Percentiles rank a stretch among this genome's conserved stretches.
Evolutionary conservation across 2,797 vertebrate genomes (phyloP).

Genomic region (Centroberyx gerrardi): DNA sequence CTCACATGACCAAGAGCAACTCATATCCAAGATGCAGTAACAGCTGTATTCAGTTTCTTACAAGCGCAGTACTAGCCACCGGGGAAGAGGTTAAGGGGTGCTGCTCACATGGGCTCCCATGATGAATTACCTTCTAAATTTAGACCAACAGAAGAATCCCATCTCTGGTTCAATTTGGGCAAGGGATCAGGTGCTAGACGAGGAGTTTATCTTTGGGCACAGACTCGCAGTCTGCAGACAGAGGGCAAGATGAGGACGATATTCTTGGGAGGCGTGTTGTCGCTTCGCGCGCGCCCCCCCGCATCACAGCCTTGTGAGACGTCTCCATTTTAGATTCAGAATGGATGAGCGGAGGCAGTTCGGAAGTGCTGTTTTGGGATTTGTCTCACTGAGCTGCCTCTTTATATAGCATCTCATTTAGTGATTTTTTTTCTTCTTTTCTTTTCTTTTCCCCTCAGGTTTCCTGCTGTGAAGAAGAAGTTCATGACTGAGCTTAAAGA

Average conservation of each 20-base stretch:
- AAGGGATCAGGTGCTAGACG: conserved; percentile 57
- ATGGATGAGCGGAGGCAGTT: conserved; percentile 2
- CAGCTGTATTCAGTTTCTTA: conserved; percentile 27
- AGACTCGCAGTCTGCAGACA: conserved; percentile 46
- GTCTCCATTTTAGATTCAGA: conserved; percentile 6
- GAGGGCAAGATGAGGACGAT: conserved; percentile 29
- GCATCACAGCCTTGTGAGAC: conserved; percentile 15
- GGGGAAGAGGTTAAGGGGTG: conserved; percentile 44
- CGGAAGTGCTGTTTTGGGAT: conserved; percentile 57
- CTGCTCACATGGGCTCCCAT: conserved; percentile 50
- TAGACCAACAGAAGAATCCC: conserved; percentile 72
- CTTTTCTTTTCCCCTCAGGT: conserved; percentile 82
- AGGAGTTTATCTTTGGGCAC: conserved; percentile 55
- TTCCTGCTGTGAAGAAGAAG: conserved; percentile 98
- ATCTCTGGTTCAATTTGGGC: conserved; percentile 67
- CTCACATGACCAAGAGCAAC: neutral
- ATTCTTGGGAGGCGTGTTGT: conserved; percentile 52
- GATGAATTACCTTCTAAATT: conserved; percentile 76
- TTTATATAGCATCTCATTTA: conserved; percentile 52
- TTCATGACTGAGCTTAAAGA: conserved; percentile 97
- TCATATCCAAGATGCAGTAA: conserved; percentile 24
- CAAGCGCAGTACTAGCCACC: conserved; percentile 4
- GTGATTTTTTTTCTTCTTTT: neutral
- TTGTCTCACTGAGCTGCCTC: conserved; percentile 43
- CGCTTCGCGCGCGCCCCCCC: conserved; percentile 26